Evolutionary conservation across 1,140 invertebrate genomes (phyloP), one percentile per base, ranked within the genome.

Genomic region (Danaus melanippus): DNA sequence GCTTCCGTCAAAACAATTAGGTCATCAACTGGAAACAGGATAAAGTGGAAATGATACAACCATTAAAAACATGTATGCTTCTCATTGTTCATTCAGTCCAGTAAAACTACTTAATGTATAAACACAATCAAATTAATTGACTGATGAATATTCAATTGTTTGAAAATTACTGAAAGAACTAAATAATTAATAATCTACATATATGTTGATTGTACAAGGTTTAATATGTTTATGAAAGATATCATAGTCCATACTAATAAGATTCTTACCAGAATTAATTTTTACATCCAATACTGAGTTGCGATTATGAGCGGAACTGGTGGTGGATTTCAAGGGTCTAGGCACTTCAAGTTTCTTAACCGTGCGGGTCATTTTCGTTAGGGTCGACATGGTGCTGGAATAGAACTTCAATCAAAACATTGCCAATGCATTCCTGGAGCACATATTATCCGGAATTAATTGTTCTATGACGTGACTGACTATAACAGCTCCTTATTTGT

Each of bases 341-440:
- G 92, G 92, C 69, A 92, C 90, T 83, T 93, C 92, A 64, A 92
- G 86, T 87, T 92, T 93, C 84, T 92, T 92, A 43, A 92, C 89
- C 72, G 81, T 87, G 71, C 87, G 84, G 76, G 87, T 87, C 87
- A 87, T 87, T 87, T 88, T 88, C 80, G 84, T 86, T 76, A 84
- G 72, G 72, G 83, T 84, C 77, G 84, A 86, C 84, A 86, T 86
- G 74, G 79, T 86, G 79, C 79, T 84, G 66, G 67, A 51, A 72
- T 68, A 69, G 62, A n/a, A 56, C 47, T 53, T 56, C 41, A 50
- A 60, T 43, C 51, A 58, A 56, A 60, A 60, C 53, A 55, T 50
- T 55, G 41, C 17, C n/a, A 21, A 42, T 56, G 32, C 43, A 12
- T 47, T 46, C 21, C 21, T 32, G 21, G 21, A 32, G 21, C 21